Conservation (phyloP, 2,113 vertebrate species). For the Catharus minimus region DNA sequence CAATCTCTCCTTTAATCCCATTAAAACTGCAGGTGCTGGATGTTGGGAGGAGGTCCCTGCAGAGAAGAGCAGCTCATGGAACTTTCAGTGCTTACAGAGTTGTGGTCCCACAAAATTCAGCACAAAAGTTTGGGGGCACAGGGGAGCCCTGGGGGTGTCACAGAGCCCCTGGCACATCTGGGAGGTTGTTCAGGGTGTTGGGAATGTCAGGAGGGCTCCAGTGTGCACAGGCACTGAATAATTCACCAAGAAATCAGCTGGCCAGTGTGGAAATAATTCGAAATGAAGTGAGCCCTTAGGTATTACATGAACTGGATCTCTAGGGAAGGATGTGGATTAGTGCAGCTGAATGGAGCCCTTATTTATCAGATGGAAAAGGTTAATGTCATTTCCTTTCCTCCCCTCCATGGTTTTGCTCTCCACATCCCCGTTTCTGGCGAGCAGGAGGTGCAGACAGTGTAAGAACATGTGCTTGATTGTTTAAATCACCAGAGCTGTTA, state of each 20-base stretch:
- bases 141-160: background rate
- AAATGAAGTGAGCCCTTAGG: conserved; percentile 48
- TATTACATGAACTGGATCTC: conserved; percentile 58
- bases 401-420: conserved; percentile 40
- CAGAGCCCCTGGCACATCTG: background rate
- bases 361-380: conserved; percentile 70
- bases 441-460: conserved; percentile 54
- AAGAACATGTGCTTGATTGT: conserved; percentile 47
- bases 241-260: conserved; percentile 59
- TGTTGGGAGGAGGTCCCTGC: background rate
- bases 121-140: background rate
- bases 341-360: conserved; percentile 60
- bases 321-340: conserved; percentile 59
- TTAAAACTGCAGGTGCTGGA: background rate
- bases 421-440: conserved; percentile 51
- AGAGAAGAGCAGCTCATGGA: background rate
- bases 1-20: background rate
- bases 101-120: background rate
- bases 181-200: background rate
- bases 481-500: conserved; percentile 51
- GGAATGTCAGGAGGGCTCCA: background rate
- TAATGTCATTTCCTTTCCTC: conserved; percentile 64
- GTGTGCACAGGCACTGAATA: background rate
- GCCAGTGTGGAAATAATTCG: conserved; percentile 51
- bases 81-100: background rate